These are phyloP conservation scores for Microctonus hyperodae DNA, from an alignment of 2,888 invertebrate genomes.

Conservation along the genomic window DNA sequence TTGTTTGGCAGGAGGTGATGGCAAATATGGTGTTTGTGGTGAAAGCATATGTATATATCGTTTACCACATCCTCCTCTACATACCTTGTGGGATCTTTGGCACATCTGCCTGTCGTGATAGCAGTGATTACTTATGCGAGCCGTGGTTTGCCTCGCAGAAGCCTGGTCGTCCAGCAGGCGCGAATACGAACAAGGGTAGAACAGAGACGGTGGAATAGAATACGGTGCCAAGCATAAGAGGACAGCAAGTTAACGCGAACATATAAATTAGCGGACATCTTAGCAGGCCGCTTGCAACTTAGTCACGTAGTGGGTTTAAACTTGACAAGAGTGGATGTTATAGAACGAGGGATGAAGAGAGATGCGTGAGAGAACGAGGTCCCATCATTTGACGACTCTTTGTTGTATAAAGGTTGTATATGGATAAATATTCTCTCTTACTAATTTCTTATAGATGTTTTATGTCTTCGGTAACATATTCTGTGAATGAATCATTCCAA, in stretches of 20 bases:
- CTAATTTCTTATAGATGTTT: too few relatives aligned
- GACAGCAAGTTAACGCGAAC: slow-evolving; percentile 61
- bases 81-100: slow-evolving; percentile 51
- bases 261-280: slow-evolving; percentile 63
- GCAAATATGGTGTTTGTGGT: not conserved
- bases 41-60: slow-evolving; percentile 1
- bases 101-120: slow-evolving; percentile 59
- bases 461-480: too few relatives aligned
- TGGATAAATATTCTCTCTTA: not conserved
- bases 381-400: slow-evolving; percentile 26
- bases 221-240: slow-evolving; percentile 38
- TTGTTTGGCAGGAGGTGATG: slow-evolving; percentile 14
- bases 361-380: slow-evolving; percentile 6
- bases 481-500: too few relatives aligned
- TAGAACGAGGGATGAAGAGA: not conserved
- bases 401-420: slow-evolving; percentile 3
- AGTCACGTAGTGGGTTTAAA: slow-evolving; percentile 63
- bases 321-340: slow-evolving; percentile 51
- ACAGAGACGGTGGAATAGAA: slow-evolving; percentile 35
- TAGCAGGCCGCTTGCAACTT: slow-evolving; percentile 63
- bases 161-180: slow-evolving; percentile 46
- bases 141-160: slow-evolving; percentile 57
- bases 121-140: slow-evolving; percentile 62
- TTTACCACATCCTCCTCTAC: slow-evolving; percentile 21
- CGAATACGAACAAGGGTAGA: slow-evolving; percentile 34